Base-by-base conservation (phyloP, 1,140 invertebrate species). In the Drosophila subpulchrella region DNA sequence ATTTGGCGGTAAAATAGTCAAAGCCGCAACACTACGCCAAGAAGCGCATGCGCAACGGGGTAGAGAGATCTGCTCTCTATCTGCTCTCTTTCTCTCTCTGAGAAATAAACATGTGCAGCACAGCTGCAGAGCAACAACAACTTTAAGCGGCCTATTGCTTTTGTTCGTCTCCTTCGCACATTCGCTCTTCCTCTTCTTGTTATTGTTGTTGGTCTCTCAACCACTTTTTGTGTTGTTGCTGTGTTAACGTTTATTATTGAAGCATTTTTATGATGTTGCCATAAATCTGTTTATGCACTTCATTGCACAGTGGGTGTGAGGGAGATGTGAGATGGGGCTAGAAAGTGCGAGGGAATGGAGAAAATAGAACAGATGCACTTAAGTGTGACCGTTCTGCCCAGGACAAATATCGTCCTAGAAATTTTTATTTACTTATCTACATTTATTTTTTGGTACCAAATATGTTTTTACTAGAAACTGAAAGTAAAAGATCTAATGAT, bases 261-360 rank as follows among this genome's bases (percentile, higher is more conserved):
- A 88, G 84, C 80, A 86, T 83, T 86, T 53, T 86, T 86, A 86
- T 83, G 79, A 83, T 88, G 79, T 88, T 86, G 82, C 84, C 79
- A 86, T 86, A 86, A 86, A 86, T 86, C 83, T 83, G 83, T 88
- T 89, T 83, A 86, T 86, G 84, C 83, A 86, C 84, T 86, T 76
- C 79, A 89, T 80, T 88, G 79, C 70, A 62, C 79, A 71, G 77
- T 11, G 39, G 41, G 57, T 36, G 41, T 13, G 30, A 61, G 57
- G 1, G 51, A n/a, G 51, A 54, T 3, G 57, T 0, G 51, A n/a
- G 51, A 54, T 3, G 51, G 17, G 38, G 0, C 6, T 15, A 42
- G 39, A 15, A 3, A 2, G 39, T n/a, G n/a, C n/a, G n/a, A 15
- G n/a, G 7, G 7, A 0, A n/a, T 15, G 51, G 32, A 20, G 30